phyloP scores from a whole-genome alignment of 2,113 vertebrate species.

The Hippoglossus stenolepis region DNA sequence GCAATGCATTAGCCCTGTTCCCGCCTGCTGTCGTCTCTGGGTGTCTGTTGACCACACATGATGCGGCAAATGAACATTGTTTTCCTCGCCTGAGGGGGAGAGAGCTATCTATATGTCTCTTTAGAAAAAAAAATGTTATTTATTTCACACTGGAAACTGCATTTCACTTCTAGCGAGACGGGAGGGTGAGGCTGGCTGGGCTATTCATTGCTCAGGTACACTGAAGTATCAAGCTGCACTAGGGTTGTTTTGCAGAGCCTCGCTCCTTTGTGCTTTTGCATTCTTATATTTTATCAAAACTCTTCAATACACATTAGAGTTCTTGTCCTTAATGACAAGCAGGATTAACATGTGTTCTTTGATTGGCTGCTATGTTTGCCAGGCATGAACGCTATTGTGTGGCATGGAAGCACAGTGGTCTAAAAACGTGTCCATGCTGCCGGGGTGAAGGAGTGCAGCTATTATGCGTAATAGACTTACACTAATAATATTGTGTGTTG shows the following conservation, averaged over 20 bases:
- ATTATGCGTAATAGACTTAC: constrained; percentile 62
- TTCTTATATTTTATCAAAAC: constrained; percentile 17
- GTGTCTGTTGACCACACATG: constrained; percentile 76
- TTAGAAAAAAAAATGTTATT: constrained; percentile 19
- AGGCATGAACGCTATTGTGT: constrained; percentile 32
- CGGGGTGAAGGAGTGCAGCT: constrained; percentile 42
- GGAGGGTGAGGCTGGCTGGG: constrained; percentile 13
- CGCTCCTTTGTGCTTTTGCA: constrained; percentile 2
- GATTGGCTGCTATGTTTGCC: constrained; percentile 32
- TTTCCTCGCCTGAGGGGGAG: constrained; percentile 51
- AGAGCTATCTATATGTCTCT: constrained; percentile 19
- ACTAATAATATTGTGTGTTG: constrained; percentile 49
- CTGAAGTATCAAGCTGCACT: constrained; percentile 24
- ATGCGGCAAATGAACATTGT: constrained; percentile 66
- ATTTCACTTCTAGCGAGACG: constrained; percentile 15
- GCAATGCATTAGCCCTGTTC: constrained; percentile 64
- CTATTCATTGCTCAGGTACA: constrained; percentile 14
- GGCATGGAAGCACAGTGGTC: constrained; percentile 17
- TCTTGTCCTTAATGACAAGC: constrained; percentile 26
- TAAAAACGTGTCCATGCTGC: constrained; percentile 35
- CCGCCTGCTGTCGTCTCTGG: constrained; percentile 56
- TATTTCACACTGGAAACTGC: constrained; percentile 26
- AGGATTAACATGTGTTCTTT: constrained; percentile 6
- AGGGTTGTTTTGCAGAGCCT: background rate
- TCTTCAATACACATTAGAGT: background rate